Percentiles rank a stretch among this genome's conserved stretches.
phyloP scores from a whole-genome alignment of 2,797 vertebrate species.

The Trachops cirrhosus region DNA sequence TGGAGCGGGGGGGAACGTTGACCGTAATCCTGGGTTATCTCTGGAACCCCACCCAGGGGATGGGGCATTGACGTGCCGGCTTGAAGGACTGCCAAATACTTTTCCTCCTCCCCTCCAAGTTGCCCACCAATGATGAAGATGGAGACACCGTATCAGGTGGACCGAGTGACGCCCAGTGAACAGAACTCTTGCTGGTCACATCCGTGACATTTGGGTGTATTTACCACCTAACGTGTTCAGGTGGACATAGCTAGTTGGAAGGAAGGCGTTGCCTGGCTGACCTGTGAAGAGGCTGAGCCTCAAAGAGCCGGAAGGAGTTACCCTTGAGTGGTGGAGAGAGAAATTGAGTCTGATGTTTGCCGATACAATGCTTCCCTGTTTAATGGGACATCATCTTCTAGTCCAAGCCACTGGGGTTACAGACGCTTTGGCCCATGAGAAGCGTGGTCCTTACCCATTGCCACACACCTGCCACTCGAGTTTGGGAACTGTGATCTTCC shows the following conservation, averaged over 20 bases:
- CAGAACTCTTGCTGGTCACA: background rate
- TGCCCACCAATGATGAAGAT: fast-evolving
- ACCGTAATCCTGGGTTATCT: fast-evolving
- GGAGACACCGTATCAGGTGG: fast-evolving
- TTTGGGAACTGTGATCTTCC: background rate
- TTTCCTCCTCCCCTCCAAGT: background rate
- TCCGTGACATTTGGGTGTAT: background rate
- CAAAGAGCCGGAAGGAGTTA: background rate
- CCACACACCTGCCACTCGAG: fast-evolving
- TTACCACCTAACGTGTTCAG: background rate
- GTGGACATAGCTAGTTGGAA: background rate
- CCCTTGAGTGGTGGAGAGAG: no score
- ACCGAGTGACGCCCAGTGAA: fast-evolving
- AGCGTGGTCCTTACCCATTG: fast-evolving
- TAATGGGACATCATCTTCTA: no score
- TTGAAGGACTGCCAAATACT: fast-evolving
- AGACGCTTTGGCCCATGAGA: no score
- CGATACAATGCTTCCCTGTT: no score
- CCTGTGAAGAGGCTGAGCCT: fast-evolving
- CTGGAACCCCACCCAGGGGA: no score
- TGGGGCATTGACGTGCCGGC: fast-evolving
- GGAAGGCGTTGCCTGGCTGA: no score
- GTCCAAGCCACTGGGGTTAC: no score
- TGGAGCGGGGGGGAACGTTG: background rate
- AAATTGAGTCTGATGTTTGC: background rate